phyloP scores from a whole-genome alignment of 2,888 invertebrate genomes.

The Drosophila barbarae region DNA sequence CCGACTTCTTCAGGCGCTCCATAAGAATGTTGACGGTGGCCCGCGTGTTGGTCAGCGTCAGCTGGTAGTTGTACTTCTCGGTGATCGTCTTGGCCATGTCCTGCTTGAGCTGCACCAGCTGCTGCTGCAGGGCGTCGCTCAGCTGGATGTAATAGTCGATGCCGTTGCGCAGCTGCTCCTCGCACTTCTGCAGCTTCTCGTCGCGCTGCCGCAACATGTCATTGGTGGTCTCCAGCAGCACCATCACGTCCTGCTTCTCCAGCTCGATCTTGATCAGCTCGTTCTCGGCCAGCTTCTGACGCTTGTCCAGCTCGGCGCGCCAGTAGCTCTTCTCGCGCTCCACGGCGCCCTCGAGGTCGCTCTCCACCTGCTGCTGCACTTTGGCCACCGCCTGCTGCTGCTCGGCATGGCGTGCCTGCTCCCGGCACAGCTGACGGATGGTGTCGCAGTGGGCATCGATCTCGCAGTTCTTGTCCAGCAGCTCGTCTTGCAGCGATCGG shows the following conservation, averaged over 20 bases:
- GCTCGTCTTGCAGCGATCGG: constrained; percentile 76
- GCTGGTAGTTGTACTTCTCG: constrained; percentile 79
- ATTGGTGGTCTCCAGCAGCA: constrained; percentile 78
- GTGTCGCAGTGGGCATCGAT: constrained; percentile 78
- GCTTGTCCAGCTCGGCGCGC: constrained; percentile 81
- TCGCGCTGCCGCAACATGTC: constrained; percentile 79
- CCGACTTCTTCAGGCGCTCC: constrained; percentile 80
- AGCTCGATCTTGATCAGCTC: constrained; percentile 81
- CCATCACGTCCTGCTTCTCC: constrained; percentile 81
- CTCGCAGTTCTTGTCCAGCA: constrained; percentile 77
- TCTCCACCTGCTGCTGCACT: constrained; percentile 79
- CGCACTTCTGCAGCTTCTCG: constrained; percentile 78
- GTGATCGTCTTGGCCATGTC: constrained; percentile 78
- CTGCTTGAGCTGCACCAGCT: constrained; percentile 78
- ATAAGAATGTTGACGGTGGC: constrained; percentile 79
- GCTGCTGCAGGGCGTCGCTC: constrained; percentile 77
- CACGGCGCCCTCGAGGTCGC: constrained; percentile 78
- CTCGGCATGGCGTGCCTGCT: constrained; percentile 75
- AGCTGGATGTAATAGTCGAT: constrained; percentile 78
- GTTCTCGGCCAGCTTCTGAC: constrained; percentile 82
- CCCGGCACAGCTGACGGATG: constrained; percentile 75
- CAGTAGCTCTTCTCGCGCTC: constrained; percentile 80
- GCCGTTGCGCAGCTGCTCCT: constrained; percentile 77
- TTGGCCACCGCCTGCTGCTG: constrained; percentile 80
- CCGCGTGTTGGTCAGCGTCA: constrained; percentile 79